These are phyloP conservation scores for Tenualosa thibaudeaui DNA, from an alignment of 2,797 vertebrate genomes.

Conservation along the genomic window DNA sequence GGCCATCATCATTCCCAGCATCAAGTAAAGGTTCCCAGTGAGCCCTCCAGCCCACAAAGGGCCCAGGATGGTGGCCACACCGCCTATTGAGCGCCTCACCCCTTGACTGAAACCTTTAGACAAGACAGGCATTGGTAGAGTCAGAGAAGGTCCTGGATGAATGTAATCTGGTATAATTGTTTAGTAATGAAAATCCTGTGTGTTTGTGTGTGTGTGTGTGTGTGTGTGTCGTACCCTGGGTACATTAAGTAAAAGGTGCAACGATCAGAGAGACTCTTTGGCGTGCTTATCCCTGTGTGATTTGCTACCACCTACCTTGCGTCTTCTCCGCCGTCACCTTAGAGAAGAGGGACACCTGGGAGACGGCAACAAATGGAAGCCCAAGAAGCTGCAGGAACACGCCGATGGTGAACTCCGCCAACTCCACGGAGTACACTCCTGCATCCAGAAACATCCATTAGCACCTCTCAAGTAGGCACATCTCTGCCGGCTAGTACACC, in stretches of 20 bases:
- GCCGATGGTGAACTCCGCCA: constrained; percentile 77
- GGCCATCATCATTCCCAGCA: constrained; percentile 83
- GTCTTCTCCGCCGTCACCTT: constrained; percentile 84
- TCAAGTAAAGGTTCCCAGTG: constrained; percentile 77
- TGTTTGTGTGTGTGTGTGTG: not conserved
- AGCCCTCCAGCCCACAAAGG: constrained; percentile 84
- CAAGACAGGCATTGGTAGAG: constrained; percentile 22
- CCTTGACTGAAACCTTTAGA: constrained; percentile 80
- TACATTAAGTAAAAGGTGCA: not conserved
- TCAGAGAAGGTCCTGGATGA: not conserved
- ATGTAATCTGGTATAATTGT: too few species aligned
- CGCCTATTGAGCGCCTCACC: constrained; percentile 81
- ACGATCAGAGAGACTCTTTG: not conserved
- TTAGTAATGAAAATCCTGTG: not conserved
- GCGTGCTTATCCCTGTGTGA: not conserved
- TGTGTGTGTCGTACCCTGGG: not conserved
- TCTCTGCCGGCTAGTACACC: not conserved
- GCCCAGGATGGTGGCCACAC: constrained; percentile 82
- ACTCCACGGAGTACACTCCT: constrained; percentile 77
- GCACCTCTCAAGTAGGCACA: constrained; percentile 25
- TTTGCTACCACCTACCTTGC: constrained; percentile 71
- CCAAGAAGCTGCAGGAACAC: constrained; percentile 86
- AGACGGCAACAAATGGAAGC: constrained; percentile 83
- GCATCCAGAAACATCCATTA: constrained; percentile 33
- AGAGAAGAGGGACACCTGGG: constrained; percentile 86